Percentiles rank a stretch among this genome's conserved stretches.
phyloP scores from a whole-genome alignment of 2,797 vertebrate genomes.

The Momotus momota region DNA sequence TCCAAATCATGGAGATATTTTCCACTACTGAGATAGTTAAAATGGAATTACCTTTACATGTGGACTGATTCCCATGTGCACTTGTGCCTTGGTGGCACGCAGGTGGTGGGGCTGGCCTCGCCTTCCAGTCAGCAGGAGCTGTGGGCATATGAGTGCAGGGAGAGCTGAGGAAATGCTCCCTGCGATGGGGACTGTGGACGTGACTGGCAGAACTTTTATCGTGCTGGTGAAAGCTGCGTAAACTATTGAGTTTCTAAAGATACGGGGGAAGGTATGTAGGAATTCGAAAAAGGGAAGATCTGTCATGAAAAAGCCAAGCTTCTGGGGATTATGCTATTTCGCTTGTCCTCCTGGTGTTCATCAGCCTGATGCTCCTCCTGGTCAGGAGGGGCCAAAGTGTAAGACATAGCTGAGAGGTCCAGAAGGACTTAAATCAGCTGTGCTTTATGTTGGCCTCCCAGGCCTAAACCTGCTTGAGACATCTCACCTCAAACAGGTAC shows the following conservation, averaged over 20 bases:
- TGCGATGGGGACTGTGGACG: accelerated
- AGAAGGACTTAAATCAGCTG: not conserved
- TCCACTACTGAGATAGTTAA: not conserved
- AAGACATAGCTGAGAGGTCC: not conserved
- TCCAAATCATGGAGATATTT: not conserved
- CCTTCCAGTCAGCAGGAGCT: not conserved
- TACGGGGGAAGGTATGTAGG: not conserved
- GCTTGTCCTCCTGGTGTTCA: not conserved
- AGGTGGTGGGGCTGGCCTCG: not conserved
- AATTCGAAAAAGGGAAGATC: not conserved
- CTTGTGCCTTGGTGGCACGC: not conserved
- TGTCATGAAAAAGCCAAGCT: not conserved
- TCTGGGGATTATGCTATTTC: not conserved
- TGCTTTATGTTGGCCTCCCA: not conserved
- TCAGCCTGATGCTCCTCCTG: not conserved
- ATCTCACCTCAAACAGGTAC: not conserved
- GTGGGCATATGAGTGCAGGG: not conserved
- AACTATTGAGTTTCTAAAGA: not conserved
- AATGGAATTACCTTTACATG: not conserved
- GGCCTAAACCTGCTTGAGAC: not conserved
- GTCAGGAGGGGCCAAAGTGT: not conserved
- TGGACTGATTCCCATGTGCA: accelerated
- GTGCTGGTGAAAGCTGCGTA: not conserved
- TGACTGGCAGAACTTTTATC: not conserved
- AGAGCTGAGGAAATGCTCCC: not conserved